A percentile compares a stretch with the other conserved stretches of the same genome.
Conservation (phyloP, 2,888 invertebrate species). For the Parapristionchus giblindavisi region DNA sequence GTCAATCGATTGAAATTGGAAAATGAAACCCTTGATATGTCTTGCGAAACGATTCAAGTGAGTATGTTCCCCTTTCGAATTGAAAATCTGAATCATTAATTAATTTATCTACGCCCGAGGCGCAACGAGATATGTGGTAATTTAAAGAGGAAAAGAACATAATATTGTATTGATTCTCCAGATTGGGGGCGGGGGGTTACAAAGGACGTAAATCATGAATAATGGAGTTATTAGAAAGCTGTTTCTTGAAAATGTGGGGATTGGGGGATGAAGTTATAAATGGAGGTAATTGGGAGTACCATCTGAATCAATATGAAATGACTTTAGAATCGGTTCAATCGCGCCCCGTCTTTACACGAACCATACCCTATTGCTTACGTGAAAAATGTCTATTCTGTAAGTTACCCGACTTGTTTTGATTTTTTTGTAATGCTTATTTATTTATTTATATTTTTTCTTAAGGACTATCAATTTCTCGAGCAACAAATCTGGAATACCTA, state of each 20-base stretch:
- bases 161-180: too few relatives aligned
- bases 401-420: not conserved
- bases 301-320: not conserved
- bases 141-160: too few relatives aligned
- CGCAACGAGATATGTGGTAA: too few relatives aligned
- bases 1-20: slow-evolving; percentile 15
- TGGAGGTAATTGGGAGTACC: too few relatives aligned
- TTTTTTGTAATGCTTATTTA: not conserved
- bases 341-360: not conserved
- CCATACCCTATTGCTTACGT: slow-evolving; percentile 18
- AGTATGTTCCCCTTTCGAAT: not conserved
- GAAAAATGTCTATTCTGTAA: slow-evolving; percentile 24
- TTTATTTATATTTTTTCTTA: not conserved
- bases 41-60: slow-evolving; percentile 18
- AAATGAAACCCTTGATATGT: slow-evolving; percentile 16
- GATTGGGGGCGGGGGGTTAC: too few relatives aligned
- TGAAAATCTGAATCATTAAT: not conserved
- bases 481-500: slow-evolving; percentile 33
- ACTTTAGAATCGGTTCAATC: slow-evolving; percentile 8
- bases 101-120: too few relatives aligned
- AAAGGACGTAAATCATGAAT: too few relatives aligned
- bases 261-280: too few relatives aligned
- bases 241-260: too few relatives aligned
- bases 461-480: slow-evolving; percentile 35
- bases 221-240: too few relatives aligned